Percentiles rank a stretch among this genome's conserved stretches.
Evolutionary conservation across 2,113 vertebrate genomes (phyloP).

Genomic region (Rutilus rutilus): DNA sequence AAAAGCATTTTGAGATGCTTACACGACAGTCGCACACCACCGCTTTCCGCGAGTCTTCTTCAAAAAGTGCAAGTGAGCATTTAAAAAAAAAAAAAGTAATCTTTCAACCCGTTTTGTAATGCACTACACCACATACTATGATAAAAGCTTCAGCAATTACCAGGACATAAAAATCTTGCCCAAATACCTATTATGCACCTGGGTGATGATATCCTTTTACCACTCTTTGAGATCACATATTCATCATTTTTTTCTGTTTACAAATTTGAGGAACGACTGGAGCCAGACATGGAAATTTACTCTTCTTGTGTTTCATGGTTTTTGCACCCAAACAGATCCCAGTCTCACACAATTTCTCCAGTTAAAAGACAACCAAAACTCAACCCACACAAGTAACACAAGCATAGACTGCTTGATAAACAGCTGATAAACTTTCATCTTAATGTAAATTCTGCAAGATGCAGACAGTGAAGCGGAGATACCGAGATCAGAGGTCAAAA

Average conservation of each 20-base stretch:
- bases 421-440: not conserved
- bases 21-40: no score
- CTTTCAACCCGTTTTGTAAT: no score
- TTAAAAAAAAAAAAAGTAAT: no score
- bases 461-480: not conserved
- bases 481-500: not conserved
- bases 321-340: conserved; percentile 10
- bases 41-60: no score
- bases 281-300: not conserved
- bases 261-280: not conserved
- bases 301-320: not conserved
- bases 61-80: no score
- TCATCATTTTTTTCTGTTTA: not conserved
- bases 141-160: no score
- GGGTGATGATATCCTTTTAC: not conserved
- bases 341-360: not conserved
- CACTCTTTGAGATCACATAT: not conserved
- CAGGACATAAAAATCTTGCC: not conserved
- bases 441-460: not conserved
- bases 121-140: no score
- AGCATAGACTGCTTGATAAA: not conserved
- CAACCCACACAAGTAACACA: not conserved
- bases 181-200: not conserved
- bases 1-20: no score
- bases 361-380: conserved; percentile 10